Conservation (phyloP, 2,888 invertebrate species). For the Ectemnius continuus region DNA sequence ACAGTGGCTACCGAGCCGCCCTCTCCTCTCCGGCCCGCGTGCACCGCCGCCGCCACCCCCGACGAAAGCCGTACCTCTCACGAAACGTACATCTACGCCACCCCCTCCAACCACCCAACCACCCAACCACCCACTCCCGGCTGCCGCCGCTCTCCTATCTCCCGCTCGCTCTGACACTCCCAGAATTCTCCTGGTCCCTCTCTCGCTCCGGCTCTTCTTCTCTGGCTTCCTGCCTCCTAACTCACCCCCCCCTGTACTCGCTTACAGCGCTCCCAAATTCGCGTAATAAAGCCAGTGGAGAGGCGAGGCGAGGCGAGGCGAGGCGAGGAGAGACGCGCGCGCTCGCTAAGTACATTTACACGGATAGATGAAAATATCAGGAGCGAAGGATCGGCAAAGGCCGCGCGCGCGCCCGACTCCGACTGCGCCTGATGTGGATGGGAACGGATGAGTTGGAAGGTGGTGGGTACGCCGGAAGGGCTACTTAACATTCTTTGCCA, state of each 20-base stretch:
- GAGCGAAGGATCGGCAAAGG: constrained; percentile 49
- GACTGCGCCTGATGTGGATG: background rate
- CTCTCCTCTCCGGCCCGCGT: constrained; percentile 30
- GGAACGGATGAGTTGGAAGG: constrained; percentile 19
- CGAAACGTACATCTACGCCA: constrained; percentile 61
- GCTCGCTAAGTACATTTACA: constrained; percentile 63
- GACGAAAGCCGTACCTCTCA: constrained; percentile 55
- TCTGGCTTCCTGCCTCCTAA: no score
- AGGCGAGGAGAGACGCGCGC: constrained; percentile 26
- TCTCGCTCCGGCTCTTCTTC: no score
- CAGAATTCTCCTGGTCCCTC: constrained; percentile 14
- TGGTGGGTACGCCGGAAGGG: constrained; percentile 39
- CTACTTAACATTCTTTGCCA: constrained; percentile 62
- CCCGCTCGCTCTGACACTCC: background rate
- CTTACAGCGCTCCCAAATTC: constrained; percentile 65
- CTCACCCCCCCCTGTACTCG: constrained; percentile 43
- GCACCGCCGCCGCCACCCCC: constrained; percentile 6
- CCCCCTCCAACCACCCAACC: no score
- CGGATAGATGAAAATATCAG: constrained; percentile 67
- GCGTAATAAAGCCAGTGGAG: constrained; percentile 64
- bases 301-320: constrained; percentile 35
- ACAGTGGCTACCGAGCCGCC: constrained; percentile 59
- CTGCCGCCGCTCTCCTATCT: background rate
- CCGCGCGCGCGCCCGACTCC: background rate
- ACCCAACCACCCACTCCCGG: constrained; percentile 16